Conservation (phyloP, 2,113 vertebrate genomes). For the Bujurquina vittata region DNA sequence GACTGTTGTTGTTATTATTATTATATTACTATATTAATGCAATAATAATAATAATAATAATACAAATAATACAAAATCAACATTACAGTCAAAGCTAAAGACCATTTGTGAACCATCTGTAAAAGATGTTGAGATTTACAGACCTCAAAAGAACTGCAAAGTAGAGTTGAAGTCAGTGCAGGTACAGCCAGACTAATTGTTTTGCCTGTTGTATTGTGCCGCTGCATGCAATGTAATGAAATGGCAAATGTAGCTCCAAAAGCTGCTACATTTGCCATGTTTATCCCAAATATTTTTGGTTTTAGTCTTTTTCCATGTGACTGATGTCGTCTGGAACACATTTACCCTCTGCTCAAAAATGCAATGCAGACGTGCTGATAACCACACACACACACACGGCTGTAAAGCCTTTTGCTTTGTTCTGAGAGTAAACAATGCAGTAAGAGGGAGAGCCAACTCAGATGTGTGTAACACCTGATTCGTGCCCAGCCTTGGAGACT, state of each 20-base stretch:
- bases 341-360: background rate
- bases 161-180: too few relatives aligned
- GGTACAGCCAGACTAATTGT: background rate
- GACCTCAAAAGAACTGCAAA: too few relatives aligned
- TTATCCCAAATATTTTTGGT: background rate
- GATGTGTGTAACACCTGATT: background rate
- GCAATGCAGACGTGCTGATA: background rate
- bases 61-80: background rate
- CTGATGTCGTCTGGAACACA: background rate
- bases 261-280: too few relatives aligned
- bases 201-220: background rate
- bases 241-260: background rate
- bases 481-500: slow-evolving; percentile 7
- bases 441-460: background rate
- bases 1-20: too few relatives aligned
- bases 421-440: background rate
- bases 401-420: background rate
- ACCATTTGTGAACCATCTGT: background rate
- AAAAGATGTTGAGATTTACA: background rate
- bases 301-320: background rate
- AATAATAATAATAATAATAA: too few relatives aligned
- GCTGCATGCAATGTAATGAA: background rate
- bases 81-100: background rate
- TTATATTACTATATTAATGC: too few relatives aligned
- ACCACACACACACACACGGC: background rate